These are phyloP conservation scores for Meta bourneti DNA, from an alignment of 2,888 invertebrate genomes.

Conservation along the genomic window DNA sequence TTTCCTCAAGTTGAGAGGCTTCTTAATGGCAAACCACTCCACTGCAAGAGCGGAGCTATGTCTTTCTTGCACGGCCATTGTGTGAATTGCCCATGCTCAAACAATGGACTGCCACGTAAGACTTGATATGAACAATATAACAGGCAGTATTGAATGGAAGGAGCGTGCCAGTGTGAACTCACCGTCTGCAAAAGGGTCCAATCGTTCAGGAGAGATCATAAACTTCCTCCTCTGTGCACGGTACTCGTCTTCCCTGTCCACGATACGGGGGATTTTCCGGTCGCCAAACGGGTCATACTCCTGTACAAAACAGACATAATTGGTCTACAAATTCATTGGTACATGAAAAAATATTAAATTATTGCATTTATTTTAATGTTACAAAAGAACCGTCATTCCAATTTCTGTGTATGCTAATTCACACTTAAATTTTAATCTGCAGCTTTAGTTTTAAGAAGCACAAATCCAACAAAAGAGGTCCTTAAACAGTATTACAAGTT, in stretches of 20 bases:
- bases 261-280: conserved; percentile 93
- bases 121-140: neutral
- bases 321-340: conserved; percentile 20
- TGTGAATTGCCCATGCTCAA: neutral
- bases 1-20: too few species aligned
- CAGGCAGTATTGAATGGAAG: neutral
- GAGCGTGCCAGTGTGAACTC: conserved; percentile 80
- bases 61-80: too few species aligned
- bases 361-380: neutral
- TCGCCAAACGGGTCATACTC: conserved; percentile 97
- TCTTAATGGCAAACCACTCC: too few species aligned
- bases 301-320: conserved; percentile 82
- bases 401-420: neutral
- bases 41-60: too few species aligned
- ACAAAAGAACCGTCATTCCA: neutral
- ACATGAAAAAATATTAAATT: neutral
- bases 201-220: conserved; percentile 95
- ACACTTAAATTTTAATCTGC: too few species aligned
- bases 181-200: conserved; percentile 99
- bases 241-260: conserved; percentile 98
- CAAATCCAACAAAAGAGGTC: too few species aligned
- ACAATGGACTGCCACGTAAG: conserved; percentile 31
- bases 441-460: too few species aligned
- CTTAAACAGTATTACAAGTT: too few species aligned
- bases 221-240: conserved; percentile 91